These are phyloP conservation scores for Eurytemora carolleeae DNA, from an alignment of 1,140 invertebrate genomes.

Conservation along the genomic window DNA sequence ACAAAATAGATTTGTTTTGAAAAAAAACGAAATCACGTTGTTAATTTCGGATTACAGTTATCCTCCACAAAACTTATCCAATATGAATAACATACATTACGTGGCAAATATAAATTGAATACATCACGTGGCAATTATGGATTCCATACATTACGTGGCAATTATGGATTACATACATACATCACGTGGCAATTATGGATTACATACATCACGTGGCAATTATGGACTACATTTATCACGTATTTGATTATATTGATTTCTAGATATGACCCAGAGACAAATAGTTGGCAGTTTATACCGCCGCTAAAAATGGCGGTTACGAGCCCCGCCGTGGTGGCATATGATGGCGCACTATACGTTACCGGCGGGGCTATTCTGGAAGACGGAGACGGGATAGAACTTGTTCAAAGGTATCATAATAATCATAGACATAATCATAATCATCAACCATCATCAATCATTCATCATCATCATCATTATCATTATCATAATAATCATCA, in stretches of 20 bases:
- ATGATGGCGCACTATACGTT: conserved; percentile 30
- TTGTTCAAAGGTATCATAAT: conserved; percentile 24
- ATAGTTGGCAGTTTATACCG: conserved; percentile 31
- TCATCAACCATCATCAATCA: too few species aligned
- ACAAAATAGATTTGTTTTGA: too few species aligned
- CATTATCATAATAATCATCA: background rate
- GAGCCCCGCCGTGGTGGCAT: conserved; percentile 30
- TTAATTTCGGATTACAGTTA: too few species aligned
- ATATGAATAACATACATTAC: too few species aligned
- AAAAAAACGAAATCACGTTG: too few species aligned
- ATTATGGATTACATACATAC: too few species aligned
- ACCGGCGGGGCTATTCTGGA: conserved; percentile 31
- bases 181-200: too few species aligned
- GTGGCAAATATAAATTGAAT: too few species aligned
- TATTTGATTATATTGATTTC: conserved; percentile 34
- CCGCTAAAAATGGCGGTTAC: conserved; percentile 30
- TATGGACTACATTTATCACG: background rate
- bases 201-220: background rate
- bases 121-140: too few species aligned
- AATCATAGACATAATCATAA: background rate
- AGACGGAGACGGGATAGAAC: conserved; percentile 30
- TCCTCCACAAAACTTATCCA: too few species aligned
- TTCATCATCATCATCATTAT: too few species aligned
- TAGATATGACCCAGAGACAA: conserved; percentile 33
- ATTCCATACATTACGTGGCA: too few species aligned